Evolutionary conservation across 2,797 vertebrate genomes (phyloP).

Genomic region (Kryptopterus vitreolus): DNA sequence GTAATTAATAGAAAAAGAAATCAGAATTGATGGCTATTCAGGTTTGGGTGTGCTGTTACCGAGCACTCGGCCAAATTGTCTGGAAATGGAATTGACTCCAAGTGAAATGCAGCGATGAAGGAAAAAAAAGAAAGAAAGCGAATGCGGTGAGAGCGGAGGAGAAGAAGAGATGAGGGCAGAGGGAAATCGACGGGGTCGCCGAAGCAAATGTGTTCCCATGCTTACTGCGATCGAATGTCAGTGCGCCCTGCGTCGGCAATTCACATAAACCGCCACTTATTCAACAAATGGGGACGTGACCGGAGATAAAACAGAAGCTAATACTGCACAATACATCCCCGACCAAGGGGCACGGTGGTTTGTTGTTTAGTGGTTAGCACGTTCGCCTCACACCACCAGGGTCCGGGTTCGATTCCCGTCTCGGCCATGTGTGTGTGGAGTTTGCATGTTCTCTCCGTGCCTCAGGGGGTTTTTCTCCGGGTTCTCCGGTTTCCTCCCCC

Average conservation of each 20-base stretch:
- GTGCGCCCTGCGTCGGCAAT: not conserved
- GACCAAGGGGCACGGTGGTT: too few relatives aligned
- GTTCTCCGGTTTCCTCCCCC: too few relatives aligned
- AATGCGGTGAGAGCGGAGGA: not conserved
- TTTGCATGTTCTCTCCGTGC: too few relatives aligned
- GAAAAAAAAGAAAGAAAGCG: too few relatives aligned
- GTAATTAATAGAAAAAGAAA: not conserved
- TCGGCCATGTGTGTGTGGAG: too few relatives aligned
- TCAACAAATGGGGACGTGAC: not conserved
- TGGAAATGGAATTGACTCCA: not conserved
- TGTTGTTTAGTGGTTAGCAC: too few relatives aligned
- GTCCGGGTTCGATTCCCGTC: too few relatives aligned
- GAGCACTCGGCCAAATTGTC: not conserved
- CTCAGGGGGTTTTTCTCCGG: too few relatives aligned
- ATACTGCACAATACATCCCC: not conserved
- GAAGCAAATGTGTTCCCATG: conserved; percentile 3
- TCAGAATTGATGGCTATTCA: not conserved
- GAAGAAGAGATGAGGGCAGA: not conserved
- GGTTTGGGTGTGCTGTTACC: not conserved
- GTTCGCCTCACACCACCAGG: too few relatives aligned
- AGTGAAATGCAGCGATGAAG: not conserved
- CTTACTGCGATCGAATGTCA: conserved; percentile 1
- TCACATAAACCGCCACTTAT: conserved; percentile 15
- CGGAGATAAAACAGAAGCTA: not conserved
- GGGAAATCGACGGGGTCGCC: not conserved